phyloP scores from a whole-genome alignment of 1,140 invertebrate species.

The Achatina immaculata region DNA sequence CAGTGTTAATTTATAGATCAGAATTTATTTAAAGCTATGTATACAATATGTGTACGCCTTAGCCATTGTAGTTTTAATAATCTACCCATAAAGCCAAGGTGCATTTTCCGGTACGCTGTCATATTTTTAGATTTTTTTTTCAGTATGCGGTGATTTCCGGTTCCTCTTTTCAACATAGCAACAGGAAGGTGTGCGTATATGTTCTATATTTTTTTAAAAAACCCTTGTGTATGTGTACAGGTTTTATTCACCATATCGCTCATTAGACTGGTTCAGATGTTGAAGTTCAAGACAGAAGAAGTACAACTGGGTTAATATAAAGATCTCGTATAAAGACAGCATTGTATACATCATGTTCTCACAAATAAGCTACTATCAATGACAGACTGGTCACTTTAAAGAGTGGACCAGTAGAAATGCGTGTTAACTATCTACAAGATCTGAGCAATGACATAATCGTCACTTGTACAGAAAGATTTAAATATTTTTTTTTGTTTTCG shows the following conservation, averaged over 20 bases:
- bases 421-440: too few relatives aligned
- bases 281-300: too few relatives aligned
- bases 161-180: background rate
- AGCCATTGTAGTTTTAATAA: background rate
- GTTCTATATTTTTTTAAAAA: too few relatives aligned
- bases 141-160: background rate
- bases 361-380: too few relatives aligned
- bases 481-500: background rate
- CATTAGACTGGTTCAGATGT: background rate
- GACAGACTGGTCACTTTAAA: too few relatives aligned
- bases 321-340: background rate
- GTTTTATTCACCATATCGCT: background rate
- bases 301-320: too few relatives aligned
- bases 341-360: too few relatives aligned
- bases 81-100: background rate
- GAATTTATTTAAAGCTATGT: slow-evolving; percentile 9
- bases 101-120: slow-evolving; percentile 2
- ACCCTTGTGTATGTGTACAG: too few relatives aligned
- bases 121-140: background rate
- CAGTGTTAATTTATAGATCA: slow-evolving; percentile 21
- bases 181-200: background rate
- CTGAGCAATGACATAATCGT: too few relatives aligned
- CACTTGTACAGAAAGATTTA: background rate
- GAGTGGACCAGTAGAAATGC: too few relatives aligned
- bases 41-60: background rate